These are phyloP conservation scores for Ectobius pallidus DNA, from an alignment of 2,888 invertebrate species.

Conservation along the genomic window DNA sequence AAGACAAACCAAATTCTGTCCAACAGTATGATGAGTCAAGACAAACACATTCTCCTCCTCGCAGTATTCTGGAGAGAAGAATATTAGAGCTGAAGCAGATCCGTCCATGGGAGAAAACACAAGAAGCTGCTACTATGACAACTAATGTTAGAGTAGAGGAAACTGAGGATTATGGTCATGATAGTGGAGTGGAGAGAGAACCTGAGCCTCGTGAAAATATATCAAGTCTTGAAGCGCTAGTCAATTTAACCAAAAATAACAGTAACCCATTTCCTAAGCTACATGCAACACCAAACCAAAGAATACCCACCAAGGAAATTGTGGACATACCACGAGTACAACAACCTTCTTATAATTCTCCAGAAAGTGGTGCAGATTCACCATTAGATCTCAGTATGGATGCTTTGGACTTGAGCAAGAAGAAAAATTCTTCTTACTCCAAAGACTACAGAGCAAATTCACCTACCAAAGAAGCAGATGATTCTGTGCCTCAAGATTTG, in stretches of 20 bases:
- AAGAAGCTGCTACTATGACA: constrained; percentile 62
- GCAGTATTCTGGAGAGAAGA: not conserved
- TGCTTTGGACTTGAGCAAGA: constrained; percentile 83
- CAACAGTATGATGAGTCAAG: constrained; percentile 1
- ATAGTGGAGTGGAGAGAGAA: constrained; percentile 49
- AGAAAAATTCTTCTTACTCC: constrained; percentile 54
- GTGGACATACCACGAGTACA: not conserved
- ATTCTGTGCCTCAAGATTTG: constrained; percentile 43
- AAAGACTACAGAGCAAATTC: constrained; percentile 6
- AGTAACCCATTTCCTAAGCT: constrained; percentile 22
- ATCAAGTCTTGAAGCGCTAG: constrained; percentile 39
- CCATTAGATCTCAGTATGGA: constrained; percentile 79
- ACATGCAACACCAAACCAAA: constrained; percentile 33
- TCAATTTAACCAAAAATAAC: constrained; percentile 42
- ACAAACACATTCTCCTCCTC: not conserved
- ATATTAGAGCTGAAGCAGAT: constrained; percentile 42
- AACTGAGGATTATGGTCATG: constrained; percentile 52
- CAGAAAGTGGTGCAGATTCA: constrained; percentile 30
- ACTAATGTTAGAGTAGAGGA: constrained; percentile 52
- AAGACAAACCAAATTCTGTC: not conserved
- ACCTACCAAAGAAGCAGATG: constrained; percentile 32
- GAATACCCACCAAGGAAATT: constrained; percentile 22
- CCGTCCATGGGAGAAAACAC: constrained; percentile 58
- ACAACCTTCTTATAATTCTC: not conserved
- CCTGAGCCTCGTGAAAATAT: constrained; percentile 41